These are phyloP conservation scores for Brachycybe producta DNA, from an alignment of 2,888 invertebrate species.

Conservation along the genomic window DNA sequence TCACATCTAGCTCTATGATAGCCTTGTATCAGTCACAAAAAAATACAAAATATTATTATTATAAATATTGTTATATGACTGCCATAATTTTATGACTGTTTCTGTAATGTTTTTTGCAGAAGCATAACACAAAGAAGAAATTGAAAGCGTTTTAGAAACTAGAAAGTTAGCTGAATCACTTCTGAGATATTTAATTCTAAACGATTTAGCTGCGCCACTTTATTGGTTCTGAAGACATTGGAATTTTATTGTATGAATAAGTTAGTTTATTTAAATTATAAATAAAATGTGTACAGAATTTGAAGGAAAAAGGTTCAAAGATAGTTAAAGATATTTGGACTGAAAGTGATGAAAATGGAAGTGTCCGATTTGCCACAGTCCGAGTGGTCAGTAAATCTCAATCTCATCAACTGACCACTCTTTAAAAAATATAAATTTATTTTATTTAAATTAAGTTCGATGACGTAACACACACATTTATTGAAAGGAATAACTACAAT, in stretches of 20 bases:
- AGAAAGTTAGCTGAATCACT: no score
- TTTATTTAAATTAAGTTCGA: no score
- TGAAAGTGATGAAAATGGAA: slow-evolving; percentile 70
- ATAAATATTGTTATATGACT: no score
- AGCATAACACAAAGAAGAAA: no score
- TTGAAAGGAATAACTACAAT: slow-evolving; percentile 69
- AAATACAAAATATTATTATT: no score
- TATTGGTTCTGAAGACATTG: neutral
- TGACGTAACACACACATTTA: slow-evolving; percentile 88
- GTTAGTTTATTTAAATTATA: slow-evolving; percentile 1
- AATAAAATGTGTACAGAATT: slow-evolving; percentile 53
- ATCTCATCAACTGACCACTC: slow-evolving; percentile 1
- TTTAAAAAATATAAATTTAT: neutral
- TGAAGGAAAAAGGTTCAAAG: slow-evolving; percentile 69
- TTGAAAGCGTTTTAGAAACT: no score
- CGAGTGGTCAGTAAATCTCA: slow-evolving; percentile 54
- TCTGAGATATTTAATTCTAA: no score
- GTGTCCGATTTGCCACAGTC: slow-evolving; percentile 70
- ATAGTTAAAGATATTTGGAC: slow-evolving; percentile 80
- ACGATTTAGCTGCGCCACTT: neutral
- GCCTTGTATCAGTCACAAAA: no score
- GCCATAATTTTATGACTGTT: no score
- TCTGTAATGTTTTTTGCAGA: no score
- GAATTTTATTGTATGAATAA: neutral
- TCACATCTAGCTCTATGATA: no score